These are phyloP conservation scores for Neodiprion lecontei DNA, from an alignment of 1,140 invertebrate species.

Conservation along the genomic window DNA sequence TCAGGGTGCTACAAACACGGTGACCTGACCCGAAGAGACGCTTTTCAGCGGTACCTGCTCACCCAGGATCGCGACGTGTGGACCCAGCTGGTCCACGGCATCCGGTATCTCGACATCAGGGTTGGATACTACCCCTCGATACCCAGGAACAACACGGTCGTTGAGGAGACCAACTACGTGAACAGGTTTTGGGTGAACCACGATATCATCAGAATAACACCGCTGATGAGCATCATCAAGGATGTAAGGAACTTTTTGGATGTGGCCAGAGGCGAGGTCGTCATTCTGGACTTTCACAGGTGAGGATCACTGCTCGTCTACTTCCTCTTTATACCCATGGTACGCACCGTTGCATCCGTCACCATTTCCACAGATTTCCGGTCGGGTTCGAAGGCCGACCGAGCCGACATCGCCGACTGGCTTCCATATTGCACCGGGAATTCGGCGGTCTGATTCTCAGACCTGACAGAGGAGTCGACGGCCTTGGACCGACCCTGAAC, in stretches of 20 bases:
- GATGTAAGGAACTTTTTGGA: slow-evolving; percentile 71
- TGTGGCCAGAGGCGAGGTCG: slow-evolving; percentile 68
- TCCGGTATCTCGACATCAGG: slow-evolving; percentile 82
- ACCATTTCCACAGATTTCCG: slow-evolving; percentile 65
- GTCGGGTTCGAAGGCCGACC: slow-evolving; percentile 68
- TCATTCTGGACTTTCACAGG: slow-evolving; percentile 74
- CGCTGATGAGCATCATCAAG: slow-evolving; percentile 67
- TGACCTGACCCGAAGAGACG: slow-evolving; percentile 52
- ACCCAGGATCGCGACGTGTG: slow-evolving; percentile 81
- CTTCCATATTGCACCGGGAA: slow-evolving; percentile 68
- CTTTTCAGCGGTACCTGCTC: slow-evolving; percentile 61
- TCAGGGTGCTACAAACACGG: slow-evolving; percentile 67
- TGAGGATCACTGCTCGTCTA: slow-evolving; percentile 21
- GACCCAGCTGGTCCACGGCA: slow-evolving; percentile 80
- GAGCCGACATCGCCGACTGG: slow-evolving; percentile 64
- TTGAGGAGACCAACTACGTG: slow-evolving; percentile 38
- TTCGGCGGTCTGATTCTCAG: slow-evolving; percentile 66
- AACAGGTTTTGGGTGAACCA: slow-evolving; percentile 77
- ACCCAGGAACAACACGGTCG: slow-evolving; percentile 39
- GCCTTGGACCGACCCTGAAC: slow-evolving; percentile 66
- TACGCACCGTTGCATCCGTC: not conserved
- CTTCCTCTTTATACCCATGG: not conserved
- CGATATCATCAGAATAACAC: slow-evolving; percentile 70
- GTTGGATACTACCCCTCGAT: slow-evolving; percentile 64
- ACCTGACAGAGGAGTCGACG: slow-evolving; percentile 54